Base-by-base conservation (phyloP, 2,888 invertebrate genomes). In the Cylindroiulus punctatus region DNA sequence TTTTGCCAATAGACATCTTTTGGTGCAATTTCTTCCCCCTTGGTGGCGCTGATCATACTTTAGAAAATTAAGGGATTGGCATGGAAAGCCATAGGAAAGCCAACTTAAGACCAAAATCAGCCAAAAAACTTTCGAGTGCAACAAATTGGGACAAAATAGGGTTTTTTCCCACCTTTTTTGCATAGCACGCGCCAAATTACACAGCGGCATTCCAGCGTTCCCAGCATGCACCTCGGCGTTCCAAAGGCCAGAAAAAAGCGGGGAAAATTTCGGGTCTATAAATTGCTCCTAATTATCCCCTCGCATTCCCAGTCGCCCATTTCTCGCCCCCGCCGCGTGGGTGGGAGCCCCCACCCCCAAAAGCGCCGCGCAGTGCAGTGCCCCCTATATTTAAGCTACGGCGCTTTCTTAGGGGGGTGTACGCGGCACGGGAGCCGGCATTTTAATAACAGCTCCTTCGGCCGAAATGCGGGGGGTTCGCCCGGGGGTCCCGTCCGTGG, bases 341-440 rank as follows among this genome's bases (percentile, higher is more conserved):
- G 65, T 65, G 65, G 65, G 26, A n/a, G 52, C 65, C 65, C 65
- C 65, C 65, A 26, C 65, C 65, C 65, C 19, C n/a, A n/a, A n/a
- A n/a, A 4, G 65, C 26, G 65, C 26, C 65, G 65, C 8, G 26
- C 65, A 65, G 65, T 65, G 65, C 65, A 65, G 65, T 65, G 65
- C 65, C 65, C 65, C 65, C 65, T 65, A 26, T 65, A 26, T 26
- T 65, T 65, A 65, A 26, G 19, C 22, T 2, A 7, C 19, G 8
- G 22, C 26, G 65, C 26, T 26, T 26, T 65, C 5, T n/a, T 57
- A n/a, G n/a, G n/a, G 57, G 57, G 57, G 22, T 1, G 19, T 3
- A n/a, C 12, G 10, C 52, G 4, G 44, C 44, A 52, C 52, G 52
- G 52, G 52, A 52, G 52, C 65, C 65, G 65, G 26, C 17, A 26